Percentiles rank a stretch among this genome's conserved stretches.
Conservation (phyloP, 2,113 vertebrate species). For the Euleptes europaea region DNA sequence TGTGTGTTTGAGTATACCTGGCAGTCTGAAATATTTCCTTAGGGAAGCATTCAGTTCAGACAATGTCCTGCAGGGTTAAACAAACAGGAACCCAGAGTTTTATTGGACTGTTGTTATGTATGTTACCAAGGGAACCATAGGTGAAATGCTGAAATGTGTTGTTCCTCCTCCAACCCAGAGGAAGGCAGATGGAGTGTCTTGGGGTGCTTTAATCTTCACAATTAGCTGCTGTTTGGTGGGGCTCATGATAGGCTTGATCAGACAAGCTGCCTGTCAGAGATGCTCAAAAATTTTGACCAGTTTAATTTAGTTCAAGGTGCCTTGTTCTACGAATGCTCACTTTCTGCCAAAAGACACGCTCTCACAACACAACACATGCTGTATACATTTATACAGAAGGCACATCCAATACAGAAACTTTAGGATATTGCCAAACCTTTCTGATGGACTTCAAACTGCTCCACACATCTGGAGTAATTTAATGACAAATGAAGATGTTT, state of each 20-base stretch:
- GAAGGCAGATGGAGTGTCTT: conserved; percentile 70
- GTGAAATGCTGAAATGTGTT: conserved; percentile 81
- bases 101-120: conserved; percentile 77
- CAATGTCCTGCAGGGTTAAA: conserved; percentile 81
- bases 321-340: background rate
- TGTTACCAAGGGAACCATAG: conserved; percentile 79
- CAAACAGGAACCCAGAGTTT: conserved; percentile 75
- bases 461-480: background rate
- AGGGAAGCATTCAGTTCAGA: conserved; percentile 78
- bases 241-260: conserved; percentile 45
- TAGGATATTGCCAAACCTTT: background rate
- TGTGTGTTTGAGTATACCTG: conserved; percentile 60
- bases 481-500: background rate
- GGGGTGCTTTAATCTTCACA: conserved; percentile 70
- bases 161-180: conserved; percentile 72
- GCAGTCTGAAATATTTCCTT: conserved; percentile 70
- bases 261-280: conserved; percentile 46
- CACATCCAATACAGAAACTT: conserved; percentile 38
- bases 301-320: conserved; percentile 16
- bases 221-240: conserved; percentile 55
- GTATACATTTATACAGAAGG: conserved; percentile 14
- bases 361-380: background rate
- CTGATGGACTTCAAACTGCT: background rate
- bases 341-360: background rate
- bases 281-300: conserved; percentile 12